Percentiles rank a stretch among this genome's conserved stretches.
These are phyloP conservation scores for Junco hyemalis DNA, from an alignment of 2,113 vertebrate species.

Conservation along the genomic window DNA sequence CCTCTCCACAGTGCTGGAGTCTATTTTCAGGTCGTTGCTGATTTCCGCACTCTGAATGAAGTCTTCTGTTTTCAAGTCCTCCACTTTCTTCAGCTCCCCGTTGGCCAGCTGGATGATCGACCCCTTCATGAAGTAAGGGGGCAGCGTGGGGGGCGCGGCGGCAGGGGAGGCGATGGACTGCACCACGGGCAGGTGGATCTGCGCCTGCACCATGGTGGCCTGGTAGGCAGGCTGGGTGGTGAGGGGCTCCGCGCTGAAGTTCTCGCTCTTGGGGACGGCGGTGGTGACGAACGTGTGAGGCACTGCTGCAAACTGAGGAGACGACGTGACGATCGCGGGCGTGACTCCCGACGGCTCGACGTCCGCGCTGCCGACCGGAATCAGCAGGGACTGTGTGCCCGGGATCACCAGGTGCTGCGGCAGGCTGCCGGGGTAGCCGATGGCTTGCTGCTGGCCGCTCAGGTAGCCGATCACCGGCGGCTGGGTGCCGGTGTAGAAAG, in stretches of 20 bases:
- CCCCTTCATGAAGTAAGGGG: constrained; percentile 96
- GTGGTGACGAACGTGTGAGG: constrained; percentile 89
- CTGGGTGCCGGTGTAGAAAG: constrained; percentile 88
- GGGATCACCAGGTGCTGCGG: constrained; percentile 95
- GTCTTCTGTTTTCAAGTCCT: constrained; percentile 97
- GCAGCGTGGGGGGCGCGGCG: constrained; percentile 78
- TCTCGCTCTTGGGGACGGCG: constrained; percentile 83
- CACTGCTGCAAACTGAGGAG: constrained; percentile 87
- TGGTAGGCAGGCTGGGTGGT: constrained; percentile 81
- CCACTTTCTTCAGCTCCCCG: constrained; percentile 95
- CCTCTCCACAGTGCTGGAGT: constrained; percentile 97
- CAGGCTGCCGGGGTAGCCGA: constrained; percentile 86
- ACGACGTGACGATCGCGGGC: constrained; percentile 81
- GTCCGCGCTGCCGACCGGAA: constrained; percentile 83
- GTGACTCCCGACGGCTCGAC: constrained; percentile 77
- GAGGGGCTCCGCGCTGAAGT: constrained; percentile 76
- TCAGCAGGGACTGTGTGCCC: constrained; percentile 89
- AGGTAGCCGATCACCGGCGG: constrained; percentile 91
- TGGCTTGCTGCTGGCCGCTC: constrained; percentile 82
- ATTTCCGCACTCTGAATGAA: constrained; percentile 99
- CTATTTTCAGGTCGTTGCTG: constrained; percentile 95
- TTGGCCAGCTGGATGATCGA: constrained; percentile 98
- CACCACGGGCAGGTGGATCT: constrained; percentile 90
- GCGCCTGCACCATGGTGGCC: constrained; percentile 88
- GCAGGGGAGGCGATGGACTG: constrained; percentile 77